phyloP scores from a whole-genome alignment of 1,140 invertebrate genomes.

The Lasaia peninsularis region DNA sequence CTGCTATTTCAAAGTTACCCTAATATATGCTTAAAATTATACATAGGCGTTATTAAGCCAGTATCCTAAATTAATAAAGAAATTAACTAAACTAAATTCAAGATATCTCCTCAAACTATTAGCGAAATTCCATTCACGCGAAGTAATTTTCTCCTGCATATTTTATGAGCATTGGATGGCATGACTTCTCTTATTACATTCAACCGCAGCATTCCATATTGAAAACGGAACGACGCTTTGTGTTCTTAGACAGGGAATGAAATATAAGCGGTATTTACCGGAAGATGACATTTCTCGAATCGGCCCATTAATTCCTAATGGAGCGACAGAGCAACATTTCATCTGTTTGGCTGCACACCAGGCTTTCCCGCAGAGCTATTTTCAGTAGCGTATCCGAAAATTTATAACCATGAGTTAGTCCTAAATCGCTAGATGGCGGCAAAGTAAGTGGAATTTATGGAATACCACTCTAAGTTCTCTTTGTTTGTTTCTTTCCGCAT shows the following conservation, averaged over 20 bases:
- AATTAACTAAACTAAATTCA: background rate
- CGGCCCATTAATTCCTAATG: slow-evolving; percentile 72
- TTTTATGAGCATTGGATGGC: background rate
- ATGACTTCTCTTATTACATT: slow-evolving; percentile 1
- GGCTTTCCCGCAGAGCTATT: slow-evolving; percentile 62
- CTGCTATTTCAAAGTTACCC: too few species aligned
- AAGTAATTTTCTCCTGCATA: slow-evolving; percentile 1
- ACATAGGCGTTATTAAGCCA: too few species aligned
- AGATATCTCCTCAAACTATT: background rate
- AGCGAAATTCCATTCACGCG: background rate
- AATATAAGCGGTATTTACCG: slow-evolving; percentile 61
- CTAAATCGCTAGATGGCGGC: slow-evolving; percentile 61
- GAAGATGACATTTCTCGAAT: slow-evolving; percentile 70
- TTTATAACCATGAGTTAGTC: slow-evolving; percentile 68
- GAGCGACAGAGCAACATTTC: slow-evolving; percentile 64
- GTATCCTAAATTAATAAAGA: too few species aligned
- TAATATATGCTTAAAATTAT: too few species aligned
- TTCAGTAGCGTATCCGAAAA: slow-evolving; percentile 62
- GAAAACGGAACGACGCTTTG: slow-evolving; percentile 21
- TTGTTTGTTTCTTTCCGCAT: slow-evolving; percentile 34
- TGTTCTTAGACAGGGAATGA: slow-evolving; percentile 50
- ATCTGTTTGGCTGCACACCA: slow-evolving; percentile 69
- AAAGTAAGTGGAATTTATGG: slow-evolving; percentile 64
- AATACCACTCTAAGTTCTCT: slow-evolving; percentile 46
- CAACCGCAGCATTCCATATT: slow-evolving; percentile 11